Percentiles rank a stretch among this genome's conserved stretches.
Evolutionary conservation across 2,888 invertebrate genomes (phyloP).

Genomic region (Dastarcus helophoroides): DNA sequence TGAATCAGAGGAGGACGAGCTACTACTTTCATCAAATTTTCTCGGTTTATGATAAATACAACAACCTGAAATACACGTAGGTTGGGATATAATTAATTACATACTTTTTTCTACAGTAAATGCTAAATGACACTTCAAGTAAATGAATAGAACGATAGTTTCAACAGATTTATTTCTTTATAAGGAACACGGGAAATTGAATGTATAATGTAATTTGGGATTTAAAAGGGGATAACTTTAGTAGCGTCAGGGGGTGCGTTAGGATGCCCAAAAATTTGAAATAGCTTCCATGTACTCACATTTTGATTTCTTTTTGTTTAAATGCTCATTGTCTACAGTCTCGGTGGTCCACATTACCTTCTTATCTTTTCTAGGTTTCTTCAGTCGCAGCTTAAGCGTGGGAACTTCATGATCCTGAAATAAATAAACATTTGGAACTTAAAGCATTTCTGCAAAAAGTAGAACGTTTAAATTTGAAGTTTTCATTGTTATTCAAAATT

Average conservation of each 20-base stretch:
- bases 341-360: conserved; percentile 85
- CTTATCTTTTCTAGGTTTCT: conserved; percentile 57
- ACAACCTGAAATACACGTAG: conserved; percentile 74
- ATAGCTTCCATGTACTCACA: conserved; percentile 50
- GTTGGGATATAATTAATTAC: too few species aligned
- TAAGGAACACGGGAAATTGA: not conserved
- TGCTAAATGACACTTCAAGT: too few species aligned
- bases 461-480: too few species aligned
- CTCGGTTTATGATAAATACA: conserved; percentile 90
- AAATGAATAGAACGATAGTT: too few species aligned
- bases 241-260: too few species aligned
- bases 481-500: too few species aligned
- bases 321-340: conserved; percentile 88
- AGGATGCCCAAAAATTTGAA: too few species aligned
- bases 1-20: conserved; percentile 55
- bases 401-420: conserved; percentile 40
- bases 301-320: conserved; percentile 95
- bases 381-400: conserved; percentile 52
- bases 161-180: not conserved
- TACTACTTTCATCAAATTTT: conserved; percentile 77
- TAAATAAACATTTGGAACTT: too few species aligned
- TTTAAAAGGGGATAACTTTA: too few species aligned
- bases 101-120: conserved; percentile 5
- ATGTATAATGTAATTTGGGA: not conserved
- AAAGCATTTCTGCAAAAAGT: too few species aligned